Conservation (phyloP, 1,140 invertebrate genomes). For the Lysiphlebus fabarum region DNA sequence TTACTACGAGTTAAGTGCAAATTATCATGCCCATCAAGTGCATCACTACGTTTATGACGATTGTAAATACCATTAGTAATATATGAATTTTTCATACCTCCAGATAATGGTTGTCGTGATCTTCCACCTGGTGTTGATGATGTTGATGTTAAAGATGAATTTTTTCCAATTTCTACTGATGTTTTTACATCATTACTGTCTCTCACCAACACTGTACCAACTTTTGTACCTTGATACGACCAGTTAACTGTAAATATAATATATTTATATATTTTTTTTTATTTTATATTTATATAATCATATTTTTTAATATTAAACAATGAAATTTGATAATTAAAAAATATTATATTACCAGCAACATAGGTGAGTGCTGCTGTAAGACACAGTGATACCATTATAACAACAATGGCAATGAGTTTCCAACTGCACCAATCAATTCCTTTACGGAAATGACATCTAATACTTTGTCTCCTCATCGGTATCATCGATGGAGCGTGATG, state of each 20-base stretch:
- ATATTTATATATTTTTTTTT: background rate
- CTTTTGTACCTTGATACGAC: slow-evolving; percentile 74
- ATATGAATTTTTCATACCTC: slow-evolving; percentile 59
- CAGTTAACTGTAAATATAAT: too few species aligned
- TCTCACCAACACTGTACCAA: slow-evolving; percentile 78
- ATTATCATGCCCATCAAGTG: slow-evolving; percentile 61
- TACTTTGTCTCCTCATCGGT: slow-evolving; percentile 52
- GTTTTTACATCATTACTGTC: slow-evolving; percentile 67
- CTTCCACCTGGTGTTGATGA: slow-evolving; percentile 56
- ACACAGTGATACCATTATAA: slow-evolving; percentile 77
- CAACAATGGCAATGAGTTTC: slow-evolving; percentile 84
- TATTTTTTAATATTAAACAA: background rate
- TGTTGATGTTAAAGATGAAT: slow-evolving; percentile 59
- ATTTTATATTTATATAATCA: background rate
- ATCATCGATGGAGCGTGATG: slow-evolving; percentile 51
- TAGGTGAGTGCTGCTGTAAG: slow-evolving; percentile 79
- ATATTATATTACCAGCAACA: slow-evolving; percentile 72
- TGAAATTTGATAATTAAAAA: background rate
- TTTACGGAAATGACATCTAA: slow-evolving; percentile 83
- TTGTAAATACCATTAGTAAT: slow-evolving; percentile 45
- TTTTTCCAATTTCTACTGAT: slow-evolving; percentile 60
- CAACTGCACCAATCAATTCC: slow-evolving; percentile 84
- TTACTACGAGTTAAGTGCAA: slow-evolving; percentile 32
- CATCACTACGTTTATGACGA: slow-evolving; percentile 64
- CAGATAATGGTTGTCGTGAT: slow-evolving; percentile 59